A percentile compares a stretch with the other conserved stretches of the same genome.
phyloP scores from a whole-genome alignment of 1,140 invertebrate species.

The Drusus annulatus region DNA sequence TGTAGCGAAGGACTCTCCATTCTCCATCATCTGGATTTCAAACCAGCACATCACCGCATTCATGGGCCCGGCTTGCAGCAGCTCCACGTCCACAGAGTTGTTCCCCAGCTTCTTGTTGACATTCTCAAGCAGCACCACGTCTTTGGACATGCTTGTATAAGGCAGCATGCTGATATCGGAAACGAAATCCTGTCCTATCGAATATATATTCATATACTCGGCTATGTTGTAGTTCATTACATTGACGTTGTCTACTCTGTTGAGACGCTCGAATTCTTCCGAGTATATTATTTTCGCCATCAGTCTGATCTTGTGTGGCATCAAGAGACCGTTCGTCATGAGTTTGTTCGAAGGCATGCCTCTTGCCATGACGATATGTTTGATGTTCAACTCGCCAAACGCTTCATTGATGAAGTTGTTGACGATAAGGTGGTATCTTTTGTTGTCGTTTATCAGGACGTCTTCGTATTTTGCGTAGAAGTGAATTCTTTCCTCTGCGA shows the following conservation, averaged over 20 bases:
- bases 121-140: conserved; percentile 18
- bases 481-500: conserved; percentile 26
- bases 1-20: conserved; percentile 26
- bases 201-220: conserved; percentile 34
- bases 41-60: conserved; percentile 44
- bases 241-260: conserved; percentile 45
- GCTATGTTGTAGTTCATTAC: conserved; percentile 29
- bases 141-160: conserved; percentile 29
- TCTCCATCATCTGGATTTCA: conserved; percentile 39
- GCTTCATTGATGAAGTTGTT: conserved; percentile 40
- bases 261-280: conserved; percentile 43
- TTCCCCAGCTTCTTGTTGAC: background rate
- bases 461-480: conserved; percentile 16
- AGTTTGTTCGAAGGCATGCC: conserved; percentile 1
- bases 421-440: conserved; percentile 44
- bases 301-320: conserved; percentile 47
- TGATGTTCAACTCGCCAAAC: conserved; percentile 28
- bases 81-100: background rate
- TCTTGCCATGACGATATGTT: conserved; percentile 8
- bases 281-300: conserved; percentile 47
- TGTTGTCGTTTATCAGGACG: background rate
- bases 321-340: conserved; percentile 21
- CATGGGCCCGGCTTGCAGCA: conserved; percentile 1
- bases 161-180: conserved; percentile 25
- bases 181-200: conserved; percentile 17